Evolutionary conservation across 2,113 vertebrate genomes (phyloP).

Genomic region (Pipa parva): DNA sequence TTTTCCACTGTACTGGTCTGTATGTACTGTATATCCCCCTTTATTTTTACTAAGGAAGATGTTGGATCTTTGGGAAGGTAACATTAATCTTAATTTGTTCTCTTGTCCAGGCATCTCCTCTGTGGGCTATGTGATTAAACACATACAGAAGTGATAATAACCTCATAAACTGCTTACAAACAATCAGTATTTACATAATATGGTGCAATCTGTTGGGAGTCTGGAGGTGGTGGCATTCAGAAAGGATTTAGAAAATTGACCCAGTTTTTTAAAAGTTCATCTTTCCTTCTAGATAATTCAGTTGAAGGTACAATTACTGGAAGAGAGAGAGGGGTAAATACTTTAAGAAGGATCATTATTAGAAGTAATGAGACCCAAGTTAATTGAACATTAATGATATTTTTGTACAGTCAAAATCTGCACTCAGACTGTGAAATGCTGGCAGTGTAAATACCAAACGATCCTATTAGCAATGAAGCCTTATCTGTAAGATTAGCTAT

Average conservation of each 20-base stretch:
- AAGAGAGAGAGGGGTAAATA: background rate
- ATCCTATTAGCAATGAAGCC: constrained; percentile 53
- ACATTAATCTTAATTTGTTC: constrained; percentile 60
- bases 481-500: constrained; percentile 21
- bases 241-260: constrained; percentile 33
- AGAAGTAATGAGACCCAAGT: constrained; percentile 17
- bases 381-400: background rate
- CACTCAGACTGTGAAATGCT: constrained; percentile 47
- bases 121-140: constrained; percentile 63
- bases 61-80: constrained; percentile 54
- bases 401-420: constrained; percentile 43
- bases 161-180: constrained; percentile 80
- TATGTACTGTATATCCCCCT: no score
- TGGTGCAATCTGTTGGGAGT: constrained; percentile 60
- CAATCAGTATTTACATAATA: constrained; percentile 79
- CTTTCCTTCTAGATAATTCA: background rate
- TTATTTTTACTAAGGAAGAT: no score
- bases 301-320: background rate
- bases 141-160: constrained; percentile 62
- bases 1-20: no score
- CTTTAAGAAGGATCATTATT: background rate
- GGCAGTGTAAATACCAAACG: constrained; percentile 47
- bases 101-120: constrained; percentile 54
- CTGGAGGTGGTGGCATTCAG: constrained; percentile 25
- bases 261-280: background rate